Evolutionary conservation across 1,140 invertebrate genomes (phyloP).

Genomic region (Gonioctena quinquepunctata): DNA sequence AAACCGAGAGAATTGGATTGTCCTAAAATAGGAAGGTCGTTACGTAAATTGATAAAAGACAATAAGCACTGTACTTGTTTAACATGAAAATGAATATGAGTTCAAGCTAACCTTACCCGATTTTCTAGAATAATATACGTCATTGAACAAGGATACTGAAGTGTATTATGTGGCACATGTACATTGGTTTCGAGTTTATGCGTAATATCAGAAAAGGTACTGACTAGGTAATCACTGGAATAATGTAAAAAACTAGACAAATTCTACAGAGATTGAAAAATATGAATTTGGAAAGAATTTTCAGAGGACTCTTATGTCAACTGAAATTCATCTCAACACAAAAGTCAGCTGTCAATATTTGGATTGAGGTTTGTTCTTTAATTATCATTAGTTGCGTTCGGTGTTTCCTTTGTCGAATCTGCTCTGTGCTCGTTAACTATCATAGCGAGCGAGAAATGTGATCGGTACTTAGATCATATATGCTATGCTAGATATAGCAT

Average conservation of each 20-base stretch:
- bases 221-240: background rate
- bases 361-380: too few species aligned
- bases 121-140: conserved; percentile 8
- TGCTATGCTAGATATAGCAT: too few species aligned
- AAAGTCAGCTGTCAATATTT: too few species aligned
- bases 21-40: background rate
- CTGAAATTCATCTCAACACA: too few species aligned
- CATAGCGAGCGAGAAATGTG: too few species aligned
- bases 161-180: background rate
- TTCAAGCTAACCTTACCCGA: background rate
- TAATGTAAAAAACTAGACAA: background rate
- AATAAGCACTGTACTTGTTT: background rate
- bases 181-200: background rate
- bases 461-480: too few species aligned
- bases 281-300: background rate
- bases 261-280: background rate
- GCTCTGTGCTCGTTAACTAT: too few species aligned
- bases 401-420: too few species aligned
- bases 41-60: background rate
- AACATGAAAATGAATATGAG: background rate
- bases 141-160: background rate
- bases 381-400: too few species aligned
- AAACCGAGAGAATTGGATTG: background rate
- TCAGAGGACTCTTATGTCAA: too few species aligned
- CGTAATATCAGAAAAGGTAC: background rate